A percentile compares a stretch with the other conserved stretches of the same genome.
Evolutionary conservation across 2,888 invertebrate species (phyloP).

Genomic region (Pyrrhosoma nymphula): DNA sequence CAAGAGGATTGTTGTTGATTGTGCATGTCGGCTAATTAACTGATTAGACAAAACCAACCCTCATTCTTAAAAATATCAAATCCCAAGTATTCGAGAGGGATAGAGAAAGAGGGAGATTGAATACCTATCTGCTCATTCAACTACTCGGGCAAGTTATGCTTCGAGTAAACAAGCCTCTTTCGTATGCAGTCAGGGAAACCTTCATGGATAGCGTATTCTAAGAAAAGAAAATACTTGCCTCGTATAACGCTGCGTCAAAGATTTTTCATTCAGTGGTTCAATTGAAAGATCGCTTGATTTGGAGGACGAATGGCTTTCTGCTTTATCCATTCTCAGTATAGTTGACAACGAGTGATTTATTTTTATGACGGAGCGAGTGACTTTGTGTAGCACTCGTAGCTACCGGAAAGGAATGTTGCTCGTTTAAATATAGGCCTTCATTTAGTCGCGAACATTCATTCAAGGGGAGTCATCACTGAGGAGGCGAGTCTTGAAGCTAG

Average conservation of each 20-base stretch:
- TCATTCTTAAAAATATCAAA: too few relatives aligned
- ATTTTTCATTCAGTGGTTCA: neutral
- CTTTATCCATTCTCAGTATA: neutral
- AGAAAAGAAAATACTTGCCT: neutral
- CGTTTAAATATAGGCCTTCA: too few relatives aligned
- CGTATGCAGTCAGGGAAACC: neutral
- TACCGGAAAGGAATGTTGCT: neutral
- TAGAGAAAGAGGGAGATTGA: too few relatives aligned
- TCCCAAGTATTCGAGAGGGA: too few relatives aligned
- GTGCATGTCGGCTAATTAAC: too few relatives aligned
- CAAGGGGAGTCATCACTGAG: too few relatives aligned
- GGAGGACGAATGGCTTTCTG: neutral
- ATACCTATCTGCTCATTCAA: too few relatives aligned
- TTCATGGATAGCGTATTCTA: neutral
- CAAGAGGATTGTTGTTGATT: too few relatives aligned
- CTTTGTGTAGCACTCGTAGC: neutral
- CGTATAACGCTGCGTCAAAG: neutral
- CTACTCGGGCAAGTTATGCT: too few relatives aligned
- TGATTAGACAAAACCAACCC: too few relatives aligned
- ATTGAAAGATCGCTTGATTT: neutral
- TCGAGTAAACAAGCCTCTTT: neutral
- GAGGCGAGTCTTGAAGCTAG: too few relatives aligned
- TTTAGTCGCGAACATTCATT: too few relatives aligned
- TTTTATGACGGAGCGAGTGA: neutral
- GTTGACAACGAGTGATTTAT: neutral